Conservation (phyloP, 37 sponge, comb jelly and placozoan genomes). For the Diacarnus erythraeanus region DNA sequence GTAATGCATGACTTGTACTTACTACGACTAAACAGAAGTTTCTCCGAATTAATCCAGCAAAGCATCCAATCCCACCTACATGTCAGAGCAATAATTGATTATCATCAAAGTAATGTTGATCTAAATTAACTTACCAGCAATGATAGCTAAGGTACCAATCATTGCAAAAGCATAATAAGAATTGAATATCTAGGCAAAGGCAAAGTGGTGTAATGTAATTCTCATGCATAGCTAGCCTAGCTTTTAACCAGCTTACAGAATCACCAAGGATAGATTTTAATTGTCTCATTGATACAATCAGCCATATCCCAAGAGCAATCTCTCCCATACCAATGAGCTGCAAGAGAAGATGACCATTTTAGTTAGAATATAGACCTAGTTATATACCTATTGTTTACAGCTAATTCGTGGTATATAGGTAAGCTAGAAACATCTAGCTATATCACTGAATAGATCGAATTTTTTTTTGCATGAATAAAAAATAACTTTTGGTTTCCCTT, state of each 20-base stretch:
- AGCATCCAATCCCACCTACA: background rate
- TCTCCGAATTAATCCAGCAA: background rate
- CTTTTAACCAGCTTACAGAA: slow-evolving; percentile 4
- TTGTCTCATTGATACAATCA: background rate
- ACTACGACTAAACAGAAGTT: background rate
- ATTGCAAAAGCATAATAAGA: slow-evolving; percentile 14
- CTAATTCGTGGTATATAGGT: no score
- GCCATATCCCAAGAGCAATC: slow-evolving; percentile 12
- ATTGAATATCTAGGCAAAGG: slow-evolving; percentile 30
- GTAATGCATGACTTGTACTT: background rate
- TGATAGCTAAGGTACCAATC: background rate
- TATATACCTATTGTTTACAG: no score
- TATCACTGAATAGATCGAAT: no score
- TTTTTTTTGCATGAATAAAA: no score
- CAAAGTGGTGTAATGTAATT: no score
- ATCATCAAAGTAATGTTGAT: background rate
- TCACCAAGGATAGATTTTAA: slow-evolving; percentile 15
- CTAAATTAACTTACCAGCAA: slow-evolving; percentile 19
- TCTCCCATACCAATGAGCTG: slow-evolving; percentile 16
- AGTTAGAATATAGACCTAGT: no score
- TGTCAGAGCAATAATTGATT: background rate
- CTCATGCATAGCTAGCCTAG: background rate
- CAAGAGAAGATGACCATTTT: no score
- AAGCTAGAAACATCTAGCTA: no score
- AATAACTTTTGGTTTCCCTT: background rate